Percentiles rank a stretch among this genome's conserved stretches.
Evolutionary conservation across 2,888 invertebrate genomes (phyloP).

Genomic region (Nipponacmea schrenckii): DNA sequence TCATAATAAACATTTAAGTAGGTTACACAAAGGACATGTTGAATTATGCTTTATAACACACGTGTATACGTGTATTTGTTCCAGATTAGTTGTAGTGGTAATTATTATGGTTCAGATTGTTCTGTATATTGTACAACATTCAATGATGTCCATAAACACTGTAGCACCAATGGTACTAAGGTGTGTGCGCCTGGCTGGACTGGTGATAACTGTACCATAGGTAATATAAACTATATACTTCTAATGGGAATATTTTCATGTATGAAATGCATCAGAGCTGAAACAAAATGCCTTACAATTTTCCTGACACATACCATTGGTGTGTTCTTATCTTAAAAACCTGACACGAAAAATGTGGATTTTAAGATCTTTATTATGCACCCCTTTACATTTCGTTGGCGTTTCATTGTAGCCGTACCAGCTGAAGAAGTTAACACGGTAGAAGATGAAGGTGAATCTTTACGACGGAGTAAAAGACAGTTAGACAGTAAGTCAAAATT

Average conservation of each 20-base stretch:
- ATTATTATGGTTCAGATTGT: constrained; percentile 20
- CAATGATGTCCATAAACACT: constrained; percentile 41
- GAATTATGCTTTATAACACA: too few species aligned
- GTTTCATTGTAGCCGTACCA: neutral
- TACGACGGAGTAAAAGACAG: neutral
- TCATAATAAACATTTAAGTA: too few species aligned
- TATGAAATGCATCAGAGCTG: too few species aligned
- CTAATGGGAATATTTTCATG: too few species aligned
- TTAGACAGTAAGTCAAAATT: neutral
- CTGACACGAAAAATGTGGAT: too few species aligned
- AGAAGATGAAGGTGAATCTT: neutral
- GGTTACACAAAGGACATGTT: too few species aligned
- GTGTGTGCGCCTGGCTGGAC: constrained; percentile 20
- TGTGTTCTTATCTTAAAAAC: too few species aligned
- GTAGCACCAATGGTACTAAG: constrained; percentile 14
- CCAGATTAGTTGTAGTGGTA: constrained; percentile 14
- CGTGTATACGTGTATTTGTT: too few species aligned
- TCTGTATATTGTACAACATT: constrained; percentile 18
- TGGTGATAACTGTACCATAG: constrained; percentile 20
- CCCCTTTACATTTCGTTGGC: too few species aligned
- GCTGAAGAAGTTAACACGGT: neutral
- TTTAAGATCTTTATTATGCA: too few species aligned
- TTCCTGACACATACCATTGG: too few species aligned
- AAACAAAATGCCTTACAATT: too few species aligned
- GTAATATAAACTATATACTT: neutral